Conservation (phyloP, 2,797 vertebrate species). For the Carcharodon carcharias region DNA sequence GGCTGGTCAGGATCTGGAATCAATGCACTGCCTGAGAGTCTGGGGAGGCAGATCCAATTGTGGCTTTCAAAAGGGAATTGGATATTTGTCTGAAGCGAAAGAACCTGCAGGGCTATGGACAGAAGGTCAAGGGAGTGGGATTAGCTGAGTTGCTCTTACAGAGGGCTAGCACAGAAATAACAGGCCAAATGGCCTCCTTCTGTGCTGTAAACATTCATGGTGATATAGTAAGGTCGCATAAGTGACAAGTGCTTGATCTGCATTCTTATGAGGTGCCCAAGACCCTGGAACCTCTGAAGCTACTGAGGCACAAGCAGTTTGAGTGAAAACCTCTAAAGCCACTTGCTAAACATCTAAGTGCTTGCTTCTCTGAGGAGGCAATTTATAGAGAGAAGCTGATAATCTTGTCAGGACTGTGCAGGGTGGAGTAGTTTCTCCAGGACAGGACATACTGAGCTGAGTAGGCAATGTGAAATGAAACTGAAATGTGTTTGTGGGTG, state of each 20-base stretch:
- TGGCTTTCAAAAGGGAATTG: too few species aligned
- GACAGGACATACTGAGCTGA: neutral
- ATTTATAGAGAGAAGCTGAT: neutral
- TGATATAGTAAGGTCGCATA: neutral
- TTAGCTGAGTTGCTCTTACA: too few species aligned
- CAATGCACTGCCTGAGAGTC: too few species aligned
- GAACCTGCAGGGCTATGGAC: too few species aligned
- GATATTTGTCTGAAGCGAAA: too few species aligned
- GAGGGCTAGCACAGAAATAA: too few species aligned
- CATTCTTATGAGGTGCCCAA: neutral
- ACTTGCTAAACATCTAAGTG: neutral
- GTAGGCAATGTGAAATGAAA: slow-evolving; percentile 10
- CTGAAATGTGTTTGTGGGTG: slow-evolving; percentile 17
- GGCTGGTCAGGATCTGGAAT: too few species aligned
- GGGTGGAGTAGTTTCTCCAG: neutral
- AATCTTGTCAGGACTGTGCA: neutral
- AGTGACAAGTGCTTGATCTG: neutral
- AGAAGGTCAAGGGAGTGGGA: too few species aligned
- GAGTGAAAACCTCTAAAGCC: neutral
- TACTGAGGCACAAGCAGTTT: neutral
- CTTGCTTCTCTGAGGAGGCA: neutral
- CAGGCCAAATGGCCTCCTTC: too few species aligned
- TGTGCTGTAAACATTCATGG: too few species aligned
- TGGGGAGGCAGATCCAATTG: too few species aligned
- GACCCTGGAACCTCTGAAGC: neutral